These are phyloP conservation scores for Oenanthe melanoleuca DNA, from an alignment of 2,113 vertebrate species.

Conservation along the genomic window DNA sequence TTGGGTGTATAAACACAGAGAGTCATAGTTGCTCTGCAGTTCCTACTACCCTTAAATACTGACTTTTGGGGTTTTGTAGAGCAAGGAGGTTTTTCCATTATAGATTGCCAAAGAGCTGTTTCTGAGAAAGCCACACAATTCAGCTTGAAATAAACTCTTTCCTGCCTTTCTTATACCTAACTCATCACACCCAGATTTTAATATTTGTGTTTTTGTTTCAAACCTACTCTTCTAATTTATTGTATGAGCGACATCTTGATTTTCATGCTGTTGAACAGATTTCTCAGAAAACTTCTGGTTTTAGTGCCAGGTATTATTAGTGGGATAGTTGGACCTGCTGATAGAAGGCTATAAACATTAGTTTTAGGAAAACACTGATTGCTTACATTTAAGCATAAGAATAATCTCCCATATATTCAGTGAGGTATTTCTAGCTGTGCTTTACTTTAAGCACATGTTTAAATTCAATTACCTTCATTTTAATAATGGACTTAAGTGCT, in stretches of 20 bases:
- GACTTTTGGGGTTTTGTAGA: neutral
- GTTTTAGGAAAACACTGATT: neutral
- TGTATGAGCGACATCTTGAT: neutral
- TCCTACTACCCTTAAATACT: neutral
- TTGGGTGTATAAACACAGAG: neutral
- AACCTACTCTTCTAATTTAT: neutral
- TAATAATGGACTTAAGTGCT: slow-evolving; percentile 52
- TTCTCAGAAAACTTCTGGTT: neutral
- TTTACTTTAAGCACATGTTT: slow-evolving; percentile 7
- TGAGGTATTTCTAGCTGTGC: neutral
- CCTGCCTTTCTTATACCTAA: slow-evolving; percentile 35
- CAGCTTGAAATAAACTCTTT: slow-evolving; percentile 9
- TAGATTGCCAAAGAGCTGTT: neutral
- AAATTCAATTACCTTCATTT: slow-evolving; percentile 58
- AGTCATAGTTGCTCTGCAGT: neutral
- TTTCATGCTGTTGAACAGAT: neutral
- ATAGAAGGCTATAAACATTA: neutral
- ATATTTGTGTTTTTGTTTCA: neutral
- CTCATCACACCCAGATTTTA: slow-evolving; percentile 48
- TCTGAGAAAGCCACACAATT: slow-evolving; percentile 23
- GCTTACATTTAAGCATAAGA: neutral
- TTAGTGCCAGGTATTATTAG: neutral
- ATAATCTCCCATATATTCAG: neutral
- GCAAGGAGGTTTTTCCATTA: neutral
- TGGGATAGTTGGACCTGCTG: neutral